Conservation (phyloP, 1,140 invertebrate species). For the Cephus cinctus region DNA sequence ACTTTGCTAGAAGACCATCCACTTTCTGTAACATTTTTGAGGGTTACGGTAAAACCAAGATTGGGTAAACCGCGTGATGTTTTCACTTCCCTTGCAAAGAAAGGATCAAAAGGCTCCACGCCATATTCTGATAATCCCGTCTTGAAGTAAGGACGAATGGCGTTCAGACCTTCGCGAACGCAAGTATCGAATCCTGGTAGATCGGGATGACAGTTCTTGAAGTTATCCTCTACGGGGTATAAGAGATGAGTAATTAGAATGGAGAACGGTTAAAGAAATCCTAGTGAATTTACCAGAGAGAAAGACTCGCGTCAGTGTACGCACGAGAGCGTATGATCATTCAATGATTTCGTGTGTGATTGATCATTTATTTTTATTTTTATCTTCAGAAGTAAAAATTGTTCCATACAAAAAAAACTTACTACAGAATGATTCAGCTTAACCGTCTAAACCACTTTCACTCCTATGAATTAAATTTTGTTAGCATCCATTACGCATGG, state of each 20-base stretch:
- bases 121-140: constrained; percentile 70
- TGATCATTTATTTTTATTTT: too few relatives aligned
- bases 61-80: constrained; percentile 62
- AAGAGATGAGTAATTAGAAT: too few relatives aligned
- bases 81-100: constrained; percentile 66
- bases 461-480: too few relatives aligned
- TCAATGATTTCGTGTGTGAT: too few relatives aligned
- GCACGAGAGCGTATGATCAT: neutral
- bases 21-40: constrained; percentile 71
- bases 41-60: constrained; percentile 67
- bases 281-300: neutral
- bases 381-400: too few relatives aligned
- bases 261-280: too few relatives aligned
- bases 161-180: constrained; percentile 72
- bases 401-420: too few relatives aligned
- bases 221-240: constrained; percentile 48
- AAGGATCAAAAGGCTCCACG: constrained; percentile 75
- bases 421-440: too few relatives aligned
- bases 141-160: constrained; percentile 69
- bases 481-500: too few relatives aligned
- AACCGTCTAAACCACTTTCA: too few relatives aligned
- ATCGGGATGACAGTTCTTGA: constrained; percentile 62
- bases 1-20: constrained; percentile 77
- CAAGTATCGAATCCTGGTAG: constrained; percentile 68
- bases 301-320: neutral